phyloP scores from a whole-genome alignment of 2,797 vertebrate species.

The Lagodon rhomboides region DNA sequence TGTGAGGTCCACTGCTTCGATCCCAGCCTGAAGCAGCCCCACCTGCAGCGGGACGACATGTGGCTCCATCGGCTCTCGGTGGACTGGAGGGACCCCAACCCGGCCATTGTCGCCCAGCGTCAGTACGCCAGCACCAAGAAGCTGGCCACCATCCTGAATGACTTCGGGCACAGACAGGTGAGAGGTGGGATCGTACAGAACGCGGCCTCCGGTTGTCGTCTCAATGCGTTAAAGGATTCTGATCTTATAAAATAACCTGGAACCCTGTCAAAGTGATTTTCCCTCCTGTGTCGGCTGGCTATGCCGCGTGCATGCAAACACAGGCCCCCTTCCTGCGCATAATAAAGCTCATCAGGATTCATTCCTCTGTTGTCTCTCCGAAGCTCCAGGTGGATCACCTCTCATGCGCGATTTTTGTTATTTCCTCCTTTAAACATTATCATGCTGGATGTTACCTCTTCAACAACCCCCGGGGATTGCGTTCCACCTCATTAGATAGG shows the following conservation, averaged over 20 bases:
- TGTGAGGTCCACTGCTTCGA: conserved; percentile 97
- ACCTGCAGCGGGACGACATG: conserved; percentile 88
- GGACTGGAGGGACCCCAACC: conserved; percentile 95
- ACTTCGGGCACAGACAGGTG: conserved; percentile 95
- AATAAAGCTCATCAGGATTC: conserved; percentile 33
- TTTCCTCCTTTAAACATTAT: conserved; percentile 41
- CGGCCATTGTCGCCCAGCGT: conserved; percentile 84
- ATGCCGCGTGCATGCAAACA: conserved; percentile 14
- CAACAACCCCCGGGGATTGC: conserved; percentile 24
- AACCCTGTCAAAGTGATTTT: background rate
- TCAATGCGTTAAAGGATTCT: background rate
- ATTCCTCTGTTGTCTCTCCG: conserved; percentile 33
- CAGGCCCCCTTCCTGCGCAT: conserved; percentile 6
- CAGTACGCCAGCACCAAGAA: conserved; percentile 90
- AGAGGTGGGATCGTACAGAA: background rate
- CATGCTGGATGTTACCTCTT: conserved; percentile 46
- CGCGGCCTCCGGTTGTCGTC: background rate
- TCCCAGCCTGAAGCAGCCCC: conserved; percentile 89
- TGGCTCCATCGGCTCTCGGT: conserved; percentile 94
- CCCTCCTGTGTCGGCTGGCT: background rate
- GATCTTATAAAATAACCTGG: background rate
- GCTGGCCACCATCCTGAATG: conserved; percentile 91
- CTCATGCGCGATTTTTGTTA: conserved; percentile 14
- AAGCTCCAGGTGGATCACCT: conserved; percentile 40
- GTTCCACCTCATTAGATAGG: conserved; percentile 59